Evolutionary conservation across 2,797 vertebrate genomes (phyloP).

Genomic region (Sebastes paucispinis): DNA sequence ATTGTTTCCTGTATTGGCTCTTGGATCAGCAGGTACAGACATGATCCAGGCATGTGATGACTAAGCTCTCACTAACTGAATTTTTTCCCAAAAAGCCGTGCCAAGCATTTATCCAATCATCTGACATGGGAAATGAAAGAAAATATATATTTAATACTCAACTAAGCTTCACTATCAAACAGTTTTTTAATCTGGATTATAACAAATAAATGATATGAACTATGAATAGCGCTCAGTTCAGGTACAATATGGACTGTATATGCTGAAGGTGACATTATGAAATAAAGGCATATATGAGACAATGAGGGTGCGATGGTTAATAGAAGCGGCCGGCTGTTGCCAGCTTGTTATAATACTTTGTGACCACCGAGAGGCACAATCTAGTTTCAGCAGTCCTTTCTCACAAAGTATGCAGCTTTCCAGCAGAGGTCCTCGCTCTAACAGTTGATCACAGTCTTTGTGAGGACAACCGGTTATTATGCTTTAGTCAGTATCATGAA

Average conservation of each 20-base stretch:
- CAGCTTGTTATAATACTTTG: conserved; percentile 11
- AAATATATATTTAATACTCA: neutral
- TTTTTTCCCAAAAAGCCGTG: neutral
- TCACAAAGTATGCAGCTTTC: neutral
- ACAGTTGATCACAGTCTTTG: neutral
- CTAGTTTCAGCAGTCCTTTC: neutral
- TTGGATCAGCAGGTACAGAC: conserved; percentile 41
- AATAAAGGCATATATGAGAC: neutral
- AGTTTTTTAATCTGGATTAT: too few species aligned
- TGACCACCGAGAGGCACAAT: conserved; percentile 49
- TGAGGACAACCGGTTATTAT: neutral
- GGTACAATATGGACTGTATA: neutral
- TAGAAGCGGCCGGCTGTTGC: neutral
- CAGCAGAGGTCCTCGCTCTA: conserved; percentile 39
- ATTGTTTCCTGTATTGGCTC: neutral
- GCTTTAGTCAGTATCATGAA: neutral
- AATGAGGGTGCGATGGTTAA: neutral
- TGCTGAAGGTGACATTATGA: neutral
- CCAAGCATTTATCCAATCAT: conserved; percentile 3
- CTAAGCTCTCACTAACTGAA: conserved; percentile 18
- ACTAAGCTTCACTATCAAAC: neutral
- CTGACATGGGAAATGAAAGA: neutral
- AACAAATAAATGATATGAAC: neutral
- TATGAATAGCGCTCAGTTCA: neutral
- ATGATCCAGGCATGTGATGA: conserved; percentile 33